These are phyloP conservation scores for Aspidoscelis tigris DNA, from an alignment of 2,113 vertebrate genomes.

Conservation along the genomic window DNA sequence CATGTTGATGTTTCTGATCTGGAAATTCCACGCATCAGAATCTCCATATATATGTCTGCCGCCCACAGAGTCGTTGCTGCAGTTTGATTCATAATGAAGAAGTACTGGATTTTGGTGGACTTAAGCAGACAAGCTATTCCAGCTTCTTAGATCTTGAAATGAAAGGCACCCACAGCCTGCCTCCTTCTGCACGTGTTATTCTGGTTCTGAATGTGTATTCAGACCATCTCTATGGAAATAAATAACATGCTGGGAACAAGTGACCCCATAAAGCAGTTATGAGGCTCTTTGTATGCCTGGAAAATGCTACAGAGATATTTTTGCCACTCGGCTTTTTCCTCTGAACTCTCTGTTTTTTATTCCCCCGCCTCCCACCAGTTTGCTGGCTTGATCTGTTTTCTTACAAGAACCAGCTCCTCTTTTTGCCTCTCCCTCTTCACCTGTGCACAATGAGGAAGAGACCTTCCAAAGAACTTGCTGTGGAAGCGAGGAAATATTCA, in stretches of 20 bases:
- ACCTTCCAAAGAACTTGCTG: no score
- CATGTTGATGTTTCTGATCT: no score
- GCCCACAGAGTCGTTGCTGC: background rate
- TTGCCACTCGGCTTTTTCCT: no score
- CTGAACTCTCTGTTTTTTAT: fast-evolving
- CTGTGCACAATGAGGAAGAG: background rate
- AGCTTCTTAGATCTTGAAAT: background rate
- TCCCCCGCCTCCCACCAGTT: fast-evolving
- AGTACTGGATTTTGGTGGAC: background rate
- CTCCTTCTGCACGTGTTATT: no score
- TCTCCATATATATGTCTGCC: background rate
- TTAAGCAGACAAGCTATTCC: fast-evolving
- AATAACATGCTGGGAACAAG: background rate
- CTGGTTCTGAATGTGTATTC: background rate
- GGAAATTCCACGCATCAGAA: no score
- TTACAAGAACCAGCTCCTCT: background rate
- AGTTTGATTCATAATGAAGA: background rate
- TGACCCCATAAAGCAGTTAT: background rate
- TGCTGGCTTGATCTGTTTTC: no score
- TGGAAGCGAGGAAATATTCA: background rate
- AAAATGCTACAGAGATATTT: background rate
- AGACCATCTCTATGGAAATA: background rate
- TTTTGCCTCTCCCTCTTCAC: background rate
- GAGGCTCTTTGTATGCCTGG: background rate
- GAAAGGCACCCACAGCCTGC: background rate